Base-by-base conservation (phyloP, 2,888 invertebrate species). In the Myathropa florea region DNA sequence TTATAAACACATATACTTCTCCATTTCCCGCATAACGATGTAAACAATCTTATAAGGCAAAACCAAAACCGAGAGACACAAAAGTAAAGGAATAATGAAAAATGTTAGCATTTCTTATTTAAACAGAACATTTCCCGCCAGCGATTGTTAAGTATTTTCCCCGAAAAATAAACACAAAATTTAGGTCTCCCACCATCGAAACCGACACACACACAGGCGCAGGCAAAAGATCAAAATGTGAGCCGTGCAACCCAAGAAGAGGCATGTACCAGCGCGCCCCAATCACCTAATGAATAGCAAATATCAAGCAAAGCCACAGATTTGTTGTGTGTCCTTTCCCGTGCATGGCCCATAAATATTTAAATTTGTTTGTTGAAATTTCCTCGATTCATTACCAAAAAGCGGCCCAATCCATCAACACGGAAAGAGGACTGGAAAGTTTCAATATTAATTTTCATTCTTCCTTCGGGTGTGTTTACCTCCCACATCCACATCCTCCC, bases 91-190 rank as follows among this genome's bases (percentile, higher is more conserved):
- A 39, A 70, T 63, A 70, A 78, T 78, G 57, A 59, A 79, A 61
- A 73, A 80, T 67, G 73, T 80, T 59, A 68, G 60, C 61, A 33
- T 73, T 78, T 63, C 63, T 63, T 55, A 73, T 73, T 73, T 75
- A 46, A 83, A 67, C 55, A 83, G 72, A 61, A 24, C 60, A 59
- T 78, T 71, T 59, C 64, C 78, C 30, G 33, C 21, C 76, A 71
- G 36, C 39, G 28, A 71, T 77, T 77, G 36, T 60, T 71, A 67
- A 65, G 83, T 63, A 72, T 83, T 78, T 83, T 78, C 68, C 61
- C 36, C 39, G 55, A 63, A 83, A 83, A 78, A 72, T 46, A 83
- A 83, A 83, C 72, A 83, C 46, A 63, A 68, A 60, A 73, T 55
- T 33, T 23, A 73, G 67, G 67, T 65, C 75, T 28, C n/a, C 7